Percentiles rank a stretch among this genome's conserved stretches.
phyloP scores from a whole-genome alignment of 2,113 vertebrate species.

The Scomber japonicus region DNA sequence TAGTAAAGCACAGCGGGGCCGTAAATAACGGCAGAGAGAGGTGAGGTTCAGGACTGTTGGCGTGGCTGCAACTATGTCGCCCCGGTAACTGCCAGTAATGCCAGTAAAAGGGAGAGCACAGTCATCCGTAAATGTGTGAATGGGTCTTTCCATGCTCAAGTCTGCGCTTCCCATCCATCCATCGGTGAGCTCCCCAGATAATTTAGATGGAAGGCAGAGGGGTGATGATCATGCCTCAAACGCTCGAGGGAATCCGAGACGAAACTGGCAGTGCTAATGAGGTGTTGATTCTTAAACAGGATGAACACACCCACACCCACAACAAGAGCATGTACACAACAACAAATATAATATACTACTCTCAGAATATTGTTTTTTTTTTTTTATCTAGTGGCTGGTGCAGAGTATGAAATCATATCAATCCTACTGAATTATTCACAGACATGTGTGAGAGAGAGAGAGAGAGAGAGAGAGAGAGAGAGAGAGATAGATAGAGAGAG shows the following conservation, averaged over 20 bases:
- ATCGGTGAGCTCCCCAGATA: slow-evolving; percentile 24
- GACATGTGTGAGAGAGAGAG: slow-evolving; percentile 5
- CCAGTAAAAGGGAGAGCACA: slow-evolving; percentile 50
- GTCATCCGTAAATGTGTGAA: slow-evolving; percentile 36
- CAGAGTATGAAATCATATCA: slow-evolving; percentile 39
- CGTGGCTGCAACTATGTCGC: slow-evolving; percentile 46
- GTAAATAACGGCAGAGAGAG: slow-evolving; percentile 47
- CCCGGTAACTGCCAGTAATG: slow-evolving; percentile 54
- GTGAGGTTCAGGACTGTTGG: slow-evolving; percentile 4
- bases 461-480: too few species aligned
- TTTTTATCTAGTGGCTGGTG: not conserved
- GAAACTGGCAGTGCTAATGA: slow-evolving; percentile 33
- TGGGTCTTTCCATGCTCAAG: slow-evolving; percentile 15
- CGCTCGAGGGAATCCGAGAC: slow-evolving; percentile 25
- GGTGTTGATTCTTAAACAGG: slow-evolving; percentile 4
- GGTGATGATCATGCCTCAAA: slow-evolving; percentile 1
- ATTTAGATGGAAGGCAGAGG: slow-evolving; percentile 6
- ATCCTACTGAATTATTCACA: slow-evolving; percentile 58
- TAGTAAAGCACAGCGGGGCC: slow-evolving; percentile 27
- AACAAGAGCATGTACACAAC: not conserved
- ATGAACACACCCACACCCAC: not conserved
- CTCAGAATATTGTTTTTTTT: not conserved
- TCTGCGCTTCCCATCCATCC: slow-evolving; percentile 19
- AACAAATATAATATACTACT: not conserved
- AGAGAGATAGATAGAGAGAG: too few species aligned